A percentile compares a stretch with the other conserved stretches of the same genome.
Conservation (phyloP, 92 coral and sea anemone species). For the Bergia sp. region DNA sequence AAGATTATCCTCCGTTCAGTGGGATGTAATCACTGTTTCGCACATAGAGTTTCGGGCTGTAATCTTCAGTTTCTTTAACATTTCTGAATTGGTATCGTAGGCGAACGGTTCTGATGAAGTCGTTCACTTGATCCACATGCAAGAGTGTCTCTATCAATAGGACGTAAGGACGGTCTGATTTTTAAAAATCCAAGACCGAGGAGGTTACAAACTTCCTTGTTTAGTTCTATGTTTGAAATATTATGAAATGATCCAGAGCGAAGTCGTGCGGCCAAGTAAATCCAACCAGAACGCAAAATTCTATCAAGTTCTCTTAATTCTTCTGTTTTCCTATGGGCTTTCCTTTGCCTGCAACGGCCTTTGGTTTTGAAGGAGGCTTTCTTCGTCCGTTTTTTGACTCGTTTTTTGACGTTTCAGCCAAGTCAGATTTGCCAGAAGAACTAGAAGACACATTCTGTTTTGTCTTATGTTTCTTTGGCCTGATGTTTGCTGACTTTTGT, state of each 20-base stretch:
- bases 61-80: no score
- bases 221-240: constrained; percentile 3
- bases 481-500: neutral
- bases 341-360: constrained; percentile 24
- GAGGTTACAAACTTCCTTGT: neutral
- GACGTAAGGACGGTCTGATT: constrained; percentile 12
- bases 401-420: neutral
- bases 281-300: constrained; percentile 1
- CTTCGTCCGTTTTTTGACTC: neutral
- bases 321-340: constrained; percentile 18
- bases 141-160: neutral
- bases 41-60: neutral
- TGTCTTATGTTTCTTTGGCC: neutral
- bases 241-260: constrained; percentile 21
- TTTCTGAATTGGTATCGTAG: no score
- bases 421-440: neutral
- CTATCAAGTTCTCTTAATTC: constrained; percentile 14
- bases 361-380: constrained; percentile 4
- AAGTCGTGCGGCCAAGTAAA: constrained; percentile 10
- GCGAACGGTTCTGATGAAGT: no score
- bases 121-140: no score
- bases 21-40: neutral
- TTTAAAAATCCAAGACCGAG: constrained; percentile 19
- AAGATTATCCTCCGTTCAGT: neutral
- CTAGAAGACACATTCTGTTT: neutral